Evolutionary conservation across 2,113 vertebrate species (phyloP), one percentile per base, ranked within the genome.

Genomic region (Pseudopipra pipra): DNA sequence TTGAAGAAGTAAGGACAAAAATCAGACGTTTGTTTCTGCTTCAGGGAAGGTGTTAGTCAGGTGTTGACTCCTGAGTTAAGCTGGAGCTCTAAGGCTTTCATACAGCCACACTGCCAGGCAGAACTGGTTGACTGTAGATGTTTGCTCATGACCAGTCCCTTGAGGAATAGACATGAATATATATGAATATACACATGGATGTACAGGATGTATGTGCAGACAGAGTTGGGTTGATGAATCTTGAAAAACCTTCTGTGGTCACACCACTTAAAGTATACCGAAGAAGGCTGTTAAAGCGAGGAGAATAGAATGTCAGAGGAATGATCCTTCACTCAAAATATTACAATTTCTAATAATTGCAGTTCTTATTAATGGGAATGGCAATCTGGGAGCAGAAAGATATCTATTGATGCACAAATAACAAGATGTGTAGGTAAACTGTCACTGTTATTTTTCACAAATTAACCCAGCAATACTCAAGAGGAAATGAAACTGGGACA

Each of bases 1-100:
- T 77, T 90, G 23, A 81, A 59, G 44, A 95, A 78, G 27, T 61
- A 67, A 74, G 35, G n/a, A 30, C 16, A 65, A 75, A 94, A 90
- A 79, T 54, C n/a, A 58, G 66, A 49, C 41, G 16, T 79, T 41
- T 72, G 3, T 91, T 78, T 90, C 66, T 79, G 66, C 16, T 61
- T 71, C 18, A n/a, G 58, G 68, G 80, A 58, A 67, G 28, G 11
- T 68, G 31, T 85, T 74, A 27, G 51, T 83, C 51, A 41, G 44
- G 51, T 76, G 31, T 24, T 87, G 78, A 61, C 35, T 85, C 74
- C 41, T 0, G 65, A 49, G 22, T 85, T 76, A 58, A 75, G 28
- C 30, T 46, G 11, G 28, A 72, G 18, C 47, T 35, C 56, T 56
- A 22, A 14, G 44, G 20, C n/a, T 65, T 86, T 90, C n/a, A 6